Evolutionary conservation across 2,797 vertebrate species (phyloP).

Genomic region (Lithobates pipiens): DNA sequence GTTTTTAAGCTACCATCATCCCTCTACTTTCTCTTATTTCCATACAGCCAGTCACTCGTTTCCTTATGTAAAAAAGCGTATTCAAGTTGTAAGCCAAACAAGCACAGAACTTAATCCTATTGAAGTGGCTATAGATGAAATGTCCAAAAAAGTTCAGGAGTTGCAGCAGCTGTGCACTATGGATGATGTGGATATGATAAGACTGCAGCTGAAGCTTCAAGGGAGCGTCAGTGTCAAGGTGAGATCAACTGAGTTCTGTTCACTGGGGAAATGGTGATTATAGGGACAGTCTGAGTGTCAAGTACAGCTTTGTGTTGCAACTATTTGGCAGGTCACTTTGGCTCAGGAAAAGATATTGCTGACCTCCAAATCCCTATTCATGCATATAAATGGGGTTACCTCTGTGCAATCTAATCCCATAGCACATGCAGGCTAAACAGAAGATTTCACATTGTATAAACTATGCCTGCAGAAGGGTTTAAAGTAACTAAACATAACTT

Average conservation of each 20-base stretch:
- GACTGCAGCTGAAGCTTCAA: conserved; percentile 96
- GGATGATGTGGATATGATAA: conserved; percentile 98
- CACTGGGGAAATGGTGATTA: neutral
- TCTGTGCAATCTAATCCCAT: neutral
- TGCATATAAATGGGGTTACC: neutral
- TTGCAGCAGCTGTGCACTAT: conserved; percentile 94
- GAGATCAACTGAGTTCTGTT: neutral
- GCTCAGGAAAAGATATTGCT: neutral
- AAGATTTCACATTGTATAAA: neutral
- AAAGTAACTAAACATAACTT: neutral
- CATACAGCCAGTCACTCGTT: conserved; percentile 89
- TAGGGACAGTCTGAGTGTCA: neutral
- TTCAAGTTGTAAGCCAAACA: conserved; percentile 93
- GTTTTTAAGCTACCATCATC: neutral
- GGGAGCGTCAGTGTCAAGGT: conserved; percentile 98
- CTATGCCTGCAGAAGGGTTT: neutral
- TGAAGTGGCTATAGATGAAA: conserved; percentile 97
- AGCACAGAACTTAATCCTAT: conserved; percentile 97
- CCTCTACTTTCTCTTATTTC: conserved; percentile 25
- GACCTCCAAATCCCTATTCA: conserved; percentile 1
- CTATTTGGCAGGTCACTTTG: neutral
- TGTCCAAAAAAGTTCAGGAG: conserved; percentile 95
- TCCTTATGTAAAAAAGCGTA: conserved; percentile 96
- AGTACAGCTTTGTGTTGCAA: neutral
- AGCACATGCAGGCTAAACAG: neutral